These are phyloP conservation scores for Oxyscelio sp. DNA, from an alignment of 2,888 invertebrate genomes.

Conservation along the genomic window DNA sequence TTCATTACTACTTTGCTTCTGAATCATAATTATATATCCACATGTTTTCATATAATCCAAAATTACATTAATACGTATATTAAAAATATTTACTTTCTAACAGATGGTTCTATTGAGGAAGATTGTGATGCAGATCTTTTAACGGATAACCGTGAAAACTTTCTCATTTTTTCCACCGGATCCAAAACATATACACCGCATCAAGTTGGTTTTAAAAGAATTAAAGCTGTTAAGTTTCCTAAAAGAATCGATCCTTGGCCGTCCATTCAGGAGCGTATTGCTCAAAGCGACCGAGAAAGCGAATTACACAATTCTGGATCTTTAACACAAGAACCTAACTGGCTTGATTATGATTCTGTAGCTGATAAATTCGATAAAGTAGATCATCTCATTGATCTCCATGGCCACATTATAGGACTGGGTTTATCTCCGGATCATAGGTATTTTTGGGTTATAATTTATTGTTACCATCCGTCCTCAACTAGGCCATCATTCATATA, in stretches of 20 bases:
- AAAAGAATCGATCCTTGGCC: conserved; percentile 92
- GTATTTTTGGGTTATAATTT: too few relatives aligned
- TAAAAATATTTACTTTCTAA: too few relatives aligned
- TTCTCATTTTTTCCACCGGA: conserved; percentile 95
- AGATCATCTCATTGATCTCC: conserved; percentile 94
- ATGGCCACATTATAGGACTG: conserved; percentile 96
- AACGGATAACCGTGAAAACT: conserved; percentile 91
- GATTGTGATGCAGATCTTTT: conserved; percentile 88
- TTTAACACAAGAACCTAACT: conserved; percentile 90
- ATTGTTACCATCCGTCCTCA: too few relatives aligned
- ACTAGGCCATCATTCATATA: too few relatives aligned
- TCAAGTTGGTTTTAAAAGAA: conserved; percentile 94
- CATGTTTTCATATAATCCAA: too few relatives aligned
- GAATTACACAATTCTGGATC: conserved; percentile 88
- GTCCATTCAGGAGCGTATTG: conserved; percentile 91
- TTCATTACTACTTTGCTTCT: too few relatives aligned
- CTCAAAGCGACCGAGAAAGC: conserved; percentile 90
- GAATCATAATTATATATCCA: too few relatives aligned
- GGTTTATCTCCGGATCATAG: conserved; percentile 94
- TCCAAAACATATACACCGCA: conserved; percentile 95
- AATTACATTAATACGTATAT: too few relatives aligned
- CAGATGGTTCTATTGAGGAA: conserved; percentile 83
- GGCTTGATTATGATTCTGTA: conserved; percentile 92
- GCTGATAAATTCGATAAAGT: conserved; percentile 92
- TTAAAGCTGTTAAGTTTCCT: conserved; percentile 92